Base-by-base conservation (phyloP, 1,140 invertebrate species). In the Hylaeus anthracinus region DNA sequence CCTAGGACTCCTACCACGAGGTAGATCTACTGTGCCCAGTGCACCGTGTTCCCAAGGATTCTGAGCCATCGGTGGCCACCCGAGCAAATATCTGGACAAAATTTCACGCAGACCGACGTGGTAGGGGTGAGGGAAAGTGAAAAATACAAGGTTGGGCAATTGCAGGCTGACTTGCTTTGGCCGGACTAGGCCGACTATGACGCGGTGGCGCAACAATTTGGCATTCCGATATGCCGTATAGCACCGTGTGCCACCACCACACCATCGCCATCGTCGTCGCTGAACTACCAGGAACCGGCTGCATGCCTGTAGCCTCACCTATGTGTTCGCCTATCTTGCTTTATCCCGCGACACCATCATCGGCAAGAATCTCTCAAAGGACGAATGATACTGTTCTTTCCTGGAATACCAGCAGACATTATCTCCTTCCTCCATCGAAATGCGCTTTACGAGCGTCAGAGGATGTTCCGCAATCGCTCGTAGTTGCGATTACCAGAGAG, bases 171-270 rank as follows among this genome's bases (percentile, higher is more conserved):
- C 84, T 88, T 81, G 86, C 84, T 87, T 86, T 87, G 67, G 85
- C 85, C 76, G 87, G 87, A 90, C 86, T 86, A 86, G 86, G 84
- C 80, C 87, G 75, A 85, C 88, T 87, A 85, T 79, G 73, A 73
- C 64, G 53, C 63, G 82, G 84, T 93, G 91, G 89, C 89, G 92
- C 91, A 93, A 93, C 83, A 91, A 92, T 93, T 93, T 91, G 92
- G 90, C 89, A 93, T 93, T 93, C 91, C 91, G 77, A 88, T 91
- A 83, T 86, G 72, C 76, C 71, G 10, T 80, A 77, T 45, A 71
- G 39, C n/a, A 71, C 43, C 1, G 66, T 26, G 15, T 80, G n/a
- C 69, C 58, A 74, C 81, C 48, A 73, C 63, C 66, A 76, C 56
- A 69, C 45, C 51, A 69, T 39, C 72, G 48, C 67, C 48, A 71